Percentiles rank a stretch among this genome's conserved stretches.
phyloP scores from a whole-genome alignment of 2,888 invertebrate species.

The Eupithecia inturbata region DNA sequence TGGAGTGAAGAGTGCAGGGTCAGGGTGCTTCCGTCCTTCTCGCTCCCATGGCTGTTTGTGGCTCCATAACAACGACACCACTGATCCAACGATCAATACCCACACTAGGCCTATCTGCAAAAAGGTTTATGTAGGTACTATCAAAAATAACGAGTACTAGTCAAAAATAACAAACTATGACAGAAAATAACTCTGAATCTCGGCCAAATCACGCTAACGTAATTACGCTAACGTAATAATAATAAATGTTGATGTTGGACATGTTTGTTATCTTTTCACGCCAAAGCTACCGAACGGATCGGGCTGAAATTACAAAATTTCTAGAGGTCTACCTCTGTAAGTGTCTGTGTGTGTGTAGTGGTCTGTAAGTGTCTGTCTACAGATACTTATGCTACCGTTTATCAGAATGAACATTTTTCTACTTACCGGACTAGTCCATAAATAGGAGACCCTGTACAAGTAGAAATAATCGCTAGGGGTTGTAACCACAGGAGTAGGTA shows the following conservation, averaged over 20 bases:
- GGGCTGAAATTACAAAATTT: not conserved
- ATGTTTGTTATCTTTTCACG: not conserved
- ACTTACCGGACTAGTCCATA: slow-evolving; percentile 87
- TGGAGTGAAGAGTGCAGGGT: slow-evolving; percentile 75
- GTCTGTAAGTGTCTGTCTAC: too few relatives aligned
- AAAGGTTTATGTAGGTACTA: slow-evolving; percentile 9
- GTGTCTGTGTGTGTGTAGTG: too few relatives aligned
- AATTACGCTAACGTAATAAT: too few relatives aligned
- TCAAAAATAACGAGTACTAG: not conserved
- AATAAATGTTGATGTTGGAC: too few relatives aligned
- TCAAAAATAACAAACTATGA: too few relatives aligned
- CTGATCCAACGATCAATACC: slow-evolving; percentile 68
- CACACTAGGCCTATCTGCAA: slow-evolving; percentile 72
- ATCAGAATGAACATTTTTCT: too few relatives aligned
- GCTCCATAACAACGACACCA: slow-evolving; percentile 66
- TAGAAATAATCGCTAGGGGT: slow-evolving; percentile 82
- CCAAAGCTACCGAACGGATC: not conserved
- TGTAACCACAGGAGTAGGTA: slow-evolving; percentile 32
- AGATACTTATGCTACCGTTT: not conserved
- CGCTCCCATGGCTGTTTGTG: slow-evolving; percentile 73
- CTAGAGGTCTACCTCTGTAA: too few relatives aligned
- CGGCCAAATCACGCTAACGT: too few relatives aligned
- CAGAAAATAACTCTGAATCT: too few relatives aligned
- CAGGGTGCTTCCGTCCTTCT: slow-evolving; percentile 60
- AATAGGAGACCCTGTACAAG: slow-evolving; percentile 88